These are phyloP conservation scores for Holacanthus passer DNA, from an alignment of 2,113 vertebrate genomes.

Conservation along the genomic window DNA sequence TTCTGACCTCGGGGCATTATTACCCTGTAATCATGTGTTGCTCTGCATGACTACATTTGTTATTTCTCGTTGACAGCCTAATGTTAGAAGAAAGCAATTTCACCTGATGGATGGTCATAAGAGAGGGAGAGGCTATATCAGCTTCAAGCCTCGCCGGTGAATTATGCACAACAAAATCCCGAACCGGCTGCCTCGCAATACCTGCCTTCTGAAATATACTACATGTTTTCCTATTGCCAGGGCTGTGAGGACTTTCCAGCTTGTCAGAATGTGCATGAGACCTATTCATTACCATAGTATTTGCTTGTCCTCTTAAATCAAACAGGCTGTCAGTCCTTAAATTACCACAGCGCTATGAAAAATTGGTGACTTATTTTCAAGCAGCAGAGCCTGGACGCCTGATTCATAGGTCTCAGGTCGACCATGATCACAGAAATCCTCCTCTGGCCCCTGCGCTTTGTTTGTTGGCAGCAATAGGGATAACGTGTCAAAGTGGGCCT, in stretches of 20 bases:
- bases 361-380: slow-evolving; percentile 56
- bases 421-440: slow-evolving; percentile 67
- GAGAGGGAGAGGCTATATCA: slow-evolving; percentile 54
- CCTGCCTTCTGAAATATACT: slow-evolving; percentile 54
- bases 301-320: slow-evolving; percentile 67
- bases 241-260: slow-evolving; percentile 49
- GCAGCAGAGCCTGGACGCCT: slow-evolving; percentile 20
- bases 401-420: slow-evolving; percentile 58
- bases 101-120: slow-evolving; percentile 77
- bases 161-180: slow-evolving; percentile 70
- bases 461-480: slow-evolving; percentile 72
- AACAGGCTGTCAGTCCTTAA: slow-evolving; percentile 41
- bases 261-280: slow-evolving; percentile 46
- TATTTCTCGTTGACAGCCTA: slow-evolving; percentile 73
- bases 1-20: slow-evolving; percentile 70
- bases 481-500: slow-evolving; percentile 75
- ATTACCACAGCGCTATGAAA: slow-evolving; percentile 35
- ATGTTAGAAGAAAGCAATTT: slow-evolving; percentile 77
- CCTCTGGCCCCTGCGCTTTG: slow-evolving; percentile 46
- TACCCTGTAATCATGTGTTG: slow-evolving; percentile 75
- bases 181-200: slow-evolving; percentile 30
- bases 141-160: slow-evolving; percentile 58
- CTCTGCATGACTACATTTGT: slow-evolving; percentile 77
- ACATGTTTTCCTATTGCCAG: slow-evolving; percentile 44
- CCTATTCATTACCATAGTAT: slow-evolving; percentile 62